These are phyloP conservation scores for Pandion haliaetus DNA, from an alignment of 2,113 vertebrate species.

Conservation along the genomic window DNA sequence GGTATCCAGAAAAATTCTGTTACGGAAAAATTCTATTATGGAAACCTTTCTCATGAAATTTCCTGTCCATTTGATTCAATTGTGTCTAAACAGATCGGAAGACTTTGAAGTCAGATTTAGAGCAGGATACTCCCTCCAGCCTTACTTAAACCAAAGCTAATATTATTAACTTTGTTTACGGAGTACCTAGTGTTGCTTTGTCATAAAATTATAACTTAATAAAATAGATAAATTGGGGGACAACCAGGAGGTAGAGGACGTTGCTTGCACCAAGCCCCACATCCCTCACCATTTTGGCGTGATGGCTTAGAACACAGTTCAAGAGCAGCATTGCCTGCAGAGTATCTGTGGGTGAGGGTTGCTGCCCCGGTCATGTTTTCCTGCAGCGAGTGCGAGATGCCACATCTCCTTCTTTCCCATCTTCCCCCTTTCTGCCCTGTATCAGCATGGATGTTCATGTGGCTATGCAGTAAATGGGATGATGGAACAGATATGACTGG, in stretches of 20 bases:
- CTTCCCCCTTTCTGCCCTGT: not conserved
- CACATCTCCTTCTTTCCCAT: not conserved
- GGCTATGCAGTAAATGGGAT: not conserved
- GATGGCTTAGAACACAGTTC: not conserved
- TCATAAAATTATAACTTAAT: constrained; percentile 24
- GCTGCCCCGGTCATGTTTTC: not conserved
- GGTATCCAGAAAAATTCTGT: constrained; percentile 23
- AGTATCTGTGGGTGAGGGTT: not conserved
- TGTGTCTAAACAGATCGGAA: constrained; percentile 33
- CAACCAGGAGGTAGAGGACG: not conserved
- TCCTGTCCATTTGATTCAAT: constrained; percentile 31
- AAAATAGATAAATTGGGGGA: constrained; percentile 11
- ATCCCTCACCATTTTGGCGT: not conserved
- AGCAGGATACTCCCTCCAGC: constrained; percentile 24
- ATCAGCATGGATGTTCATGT: not conserved
- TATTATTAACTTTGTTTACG: constrained; percentile 14
- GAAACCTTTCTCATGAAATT: constrained; percentile 28
- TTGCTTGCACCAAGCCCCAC: not conserved
- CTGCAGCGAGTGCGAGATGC: not conserved
- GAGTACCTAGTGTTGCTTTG: not conserved
- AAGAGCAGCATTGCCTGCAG: accelerated
- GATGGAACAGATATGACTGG: not conserved
- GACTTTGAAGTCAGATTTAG: constrained; percentile 55
- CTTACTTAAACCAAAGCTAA: not conserved
- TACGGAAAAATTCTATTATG: constrained; percentile 36